Evolutionary conservation across 2,888 invertebrate species (phyloP).

Genomic region (Drosophila acutilabella): DNA sequence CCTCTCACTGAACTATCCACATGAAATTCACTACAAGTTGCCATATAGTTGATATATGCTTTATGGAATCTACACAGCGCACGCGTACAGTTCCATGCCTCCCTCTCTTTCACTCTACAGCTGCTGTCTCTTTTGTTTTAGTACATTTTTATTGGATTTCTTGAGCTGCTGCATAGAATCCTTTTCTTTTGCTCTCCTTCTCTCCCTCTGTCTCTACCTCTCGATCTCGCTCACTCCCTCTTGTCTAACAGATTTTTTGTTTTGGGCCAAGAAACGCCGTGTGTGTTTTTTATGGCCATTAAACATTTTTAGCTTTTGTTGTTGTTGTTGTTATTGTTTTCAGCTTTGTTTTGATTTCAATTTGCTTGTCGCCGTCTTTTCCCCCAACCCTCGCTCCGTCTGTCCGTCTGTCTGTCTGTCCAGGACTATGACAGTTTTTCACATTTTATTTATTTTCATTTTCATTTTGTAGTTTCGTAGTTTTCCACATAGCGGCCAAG

Average conservation of each 20-base stretch:
- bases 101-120: conserved; percentile 1
- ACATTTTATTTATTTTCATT: conserved; percentile 66
- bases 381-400: conserved; percentile 4
- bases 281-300: conserved; percentile 81
- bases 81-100: conserved; percentile 57
- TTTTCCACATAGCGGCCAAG: conserved; percentile 34
- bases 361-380: conserved; percentile 69
- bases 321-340: conserved; percentile 49
- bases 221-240: conserved; percentile 2
- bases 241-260: conserved; percentile 4
- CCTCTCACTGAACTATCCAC: conserved; percentile 31
- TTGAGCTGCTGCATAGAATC: conserved; percentile 49
- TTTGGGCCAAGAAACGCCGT: conserved; percentile 39
- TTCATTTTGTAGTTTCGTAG: conserved; percentile 39
- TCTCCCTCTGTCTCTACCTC: background rate
- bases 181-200: conserved; percentile 29
- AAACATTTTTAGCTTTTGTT: conserved; percentile 67
- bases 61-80: conserved; percentile 48
- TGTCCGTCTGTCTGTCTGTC: conserved; percentile 5
- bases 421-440: conserved; percentile 71
- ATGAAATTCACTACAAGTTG: conserved; percentile 30
- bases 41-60: conserved; percentile 15
- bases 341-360: conserved; percentile 80
- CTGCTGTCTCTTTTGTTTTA: conserved; percentile 52
- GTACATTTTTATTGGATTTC: conserved; percentile 68